Conservation (phyloP, 2,888 invertebrate species). For the Lasioglossum marginatum region DNA sequence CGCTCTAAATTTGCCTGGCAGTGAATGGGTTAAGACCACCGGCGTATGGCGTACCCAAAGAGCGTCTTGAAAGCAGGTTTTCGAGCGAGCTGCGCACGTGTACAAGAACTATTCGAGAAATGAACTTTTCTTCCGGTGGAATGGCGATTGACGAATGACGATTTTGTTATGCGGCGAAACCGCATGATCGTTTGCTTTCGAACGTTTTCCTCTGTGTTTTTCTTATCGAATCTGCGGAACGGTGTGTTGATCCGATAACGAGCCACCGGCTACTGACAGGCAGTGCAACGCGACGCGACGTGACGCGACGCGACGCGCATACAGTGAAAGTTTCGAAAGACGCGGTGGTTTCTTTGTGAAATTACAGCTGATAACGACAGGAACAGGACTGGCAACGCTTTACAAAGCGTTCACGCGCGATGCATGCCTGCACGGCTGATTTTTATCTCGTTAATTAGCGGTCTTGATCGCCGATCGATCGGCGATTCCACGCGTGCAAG, state of each 20-base stretch:
- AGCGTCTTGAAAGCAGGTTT: too few relatives aligned
- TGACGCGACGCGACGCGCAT: not conserved
- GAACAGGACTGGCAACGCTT: not conserved
- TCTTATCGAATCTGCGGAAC: constrained; percentile 31
- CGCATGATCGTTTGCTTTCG: constrained; percentile 12
- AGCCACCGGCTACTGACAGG: constrained; percentile 12
- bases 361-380: constrained; percentile 24
- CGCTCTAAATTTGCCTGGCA: too few relatives aligned
- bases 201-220: constrained; percentile 31
- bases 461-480: not conserved
- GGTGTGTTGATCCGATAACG: constrained; percentile 55
- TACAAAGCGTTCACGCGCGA: constrained; percentile 39
- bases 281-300: not conserved
- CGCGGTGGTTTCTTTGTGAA: constrained; percentile 50
- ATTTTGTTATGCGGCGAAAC: not conserved
- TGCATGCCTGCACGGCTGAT: constrained; percentile 2
- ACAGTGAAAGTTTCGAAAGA: constrained; percentile 53
- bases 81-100: not conserved
- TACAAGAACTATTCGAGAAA: not conserved
- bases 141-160: too few relatives aligned
- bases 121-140: not conserved
- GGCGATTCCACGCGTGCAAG: constrained; percentile 5
- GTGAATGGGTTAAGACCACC: too few relatives aligned
- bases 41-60: too few relatives aligned
- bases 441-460: constrained; percentile 34